Evolutionary conservation across 2,113 vertebrate genomes (phyloP).

Genomic region (Perca flavescens): DNA sequence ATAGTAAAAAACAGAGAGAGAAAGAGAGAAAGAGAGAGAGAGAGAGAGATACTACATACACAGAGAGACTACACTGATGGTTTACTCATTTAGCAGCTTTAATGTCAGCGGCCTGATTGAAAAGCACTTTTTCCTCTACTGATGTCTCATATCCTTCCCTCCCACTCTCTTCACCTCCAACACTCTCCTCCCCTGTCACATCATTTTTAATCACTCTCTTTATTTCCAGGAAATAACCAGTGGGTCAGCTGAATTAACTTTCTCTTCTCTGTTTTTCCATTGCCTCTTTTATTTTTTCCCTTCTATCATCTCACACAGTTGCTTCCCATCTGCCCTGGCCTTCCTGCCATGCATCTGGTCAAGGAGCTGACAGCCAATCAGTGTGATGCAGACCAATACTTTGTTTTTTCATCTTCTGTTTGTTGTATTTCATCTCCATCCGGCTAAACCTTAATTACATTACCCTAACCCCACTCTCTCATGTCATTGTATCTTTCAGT

Average conservation of each 20-base stretch:
- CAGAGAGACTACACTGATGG: conserved; percentile 4
- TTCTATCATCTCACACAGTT: conserved; percentile 68
- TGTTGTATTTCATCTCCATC: conserved; percentile 20
- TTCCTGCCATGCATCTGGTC: conserved; percentile 68
- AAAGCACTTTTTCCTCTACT: conserved; percentile 17
- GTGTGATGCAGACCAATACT: conserved; percentile 11
- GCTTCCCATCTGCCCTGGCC: conserved; percentile 69
- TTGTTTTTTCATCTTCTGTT: conserved; percentile 6
- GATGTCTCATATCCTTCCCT: conserved; percentile 45
- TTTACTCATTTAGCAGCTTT: conserved; percentile 64
- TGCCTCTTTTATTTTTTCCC: conserved; percentile 48
- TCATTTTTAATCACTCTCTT: conserved; percentile 36
- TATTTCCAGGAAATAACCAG: conserved; percentile 52
- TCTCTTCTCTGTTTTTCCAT: conserved; percentile 33
- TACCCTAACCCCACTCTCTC: neutral
- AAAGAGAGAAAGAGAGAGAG: conserved; percentile 8
- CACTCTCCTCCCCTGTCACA: conserved; percentile 25
- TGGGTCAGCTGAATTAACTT: conserved; percentile 52
- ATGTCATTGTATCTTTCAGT: neutral
- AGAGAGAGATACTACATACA: conserved; percentile 16
- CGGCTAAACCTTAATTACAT: conserved; percentile 3
- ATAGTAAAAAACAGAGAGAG: conserved; percentile 37
- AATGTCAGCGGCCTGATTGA: conserved; percentile 55
- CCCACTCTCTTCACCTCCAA: conserved; percentile 45
- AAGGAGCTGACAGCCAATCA: conserved; percentile 51